Base-by-base conservation (phyloP, 1,140 invertebrate species). In the Gyrodactylus salaris region DNA sequence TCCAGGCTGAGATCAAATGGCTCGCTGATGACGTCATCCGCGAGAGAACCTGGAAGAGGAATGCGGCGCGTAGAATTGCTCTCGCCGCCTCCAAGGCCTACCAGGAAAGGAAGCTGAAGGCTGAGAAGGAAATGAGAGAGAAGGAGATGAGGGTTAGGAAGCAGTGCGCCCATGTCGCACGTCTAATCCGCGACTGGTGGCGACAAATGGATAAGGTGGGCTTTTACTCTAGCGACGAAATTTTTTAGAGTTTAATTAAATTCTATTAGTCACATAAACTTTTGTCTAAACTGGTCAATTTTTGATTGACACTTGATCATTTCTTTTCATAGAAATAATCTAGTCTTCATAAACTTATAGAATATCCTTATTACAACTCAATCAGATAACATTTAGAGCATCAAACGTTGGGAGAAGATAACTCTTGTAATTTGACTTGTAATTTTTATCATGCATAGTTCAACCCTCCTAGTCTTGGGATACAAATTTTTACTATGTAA, bases 1-100 rank as follows among this genome's bases (percentile, higher is more conserved):
- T 99, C 70, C 80, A 98, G 16, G 94, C 98, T 80, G 94, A 99
- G 82, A 95, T 97, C 89, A 87, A 87, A 24, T 99, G 94, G 94
- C 83, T 99, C 72, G 89, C 91, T 34, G 87, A 89, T 54, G 93
- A 98, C 82, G 97, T 98, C 84, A 88, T 88, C 26, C 89, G 94
- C 79, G 93, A 98, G 81, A 83, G 91, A 70, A 96, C 94, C 79
- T 94, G 89, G 90, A 98, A 97, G 78, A 92, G 91, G 80, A 87
- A 87, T 70, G 87, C 88, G 7, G 90, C 91, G 0, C 34, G 34
- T 16, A 54, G 34, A n/a, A 16, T 71, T 25, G 70, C 70, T 25
- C 25, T 24, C 26, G 20, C 70, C 25, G 70, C 25, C 1, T 21
- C 25, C n/a, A 71, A 71, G 26, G 70, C 70, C 1, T 25, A 24